phyloP scores from a whole-genome alignment of 1,140 invertebrate species.

The Matsumurasca onukii region DNA sequence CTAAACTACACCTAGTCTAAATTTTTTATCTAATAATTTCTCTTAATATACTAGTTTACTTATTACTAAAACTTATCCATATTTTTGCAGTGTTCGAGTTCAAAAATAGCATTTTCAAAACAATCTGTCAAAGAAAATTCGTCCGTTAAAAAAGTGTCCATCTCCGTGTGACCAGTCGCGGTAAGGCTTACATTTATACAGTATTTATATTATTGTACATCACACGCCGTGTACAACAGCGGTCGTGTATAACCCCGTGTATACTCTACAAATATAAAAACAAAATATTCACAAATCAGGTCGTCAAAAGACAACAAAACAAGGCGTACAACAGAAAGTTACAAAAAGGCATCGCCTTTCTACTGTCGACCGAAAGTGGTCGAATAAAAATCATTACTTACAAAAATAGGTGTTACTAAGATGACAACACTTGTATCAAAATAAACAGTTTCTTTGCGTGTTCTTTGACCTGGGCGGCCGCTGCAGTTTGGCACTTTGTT shows the following conservation, averaged over 20 bases:
- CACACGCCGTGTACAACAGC: neutral
- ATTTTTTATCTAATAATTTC: slow-evolving; percentile 12
- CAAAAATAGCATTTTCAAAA: slow-evolving; percentile 16
- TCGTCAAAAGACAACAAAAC: slow-evolving; percentile 24
- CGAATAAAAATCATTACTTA: slow-evolving; percentile 16
- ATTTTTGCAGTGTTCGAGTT: slow-evolving; percentile 1
- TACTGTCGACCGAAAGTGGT: neutral
- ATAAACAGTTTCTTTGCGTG: slow-evolving; percentile 18
- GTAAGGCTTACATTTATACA: slow-evolving; percentile 9
- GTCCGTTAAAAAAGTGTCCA: slow-evolving; percentile 20
- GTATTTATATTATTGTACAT: slow-evolving; percentile 13
- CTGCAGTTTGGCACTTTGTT: slow-evolving; percentile 22
- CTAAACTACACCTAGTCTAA: slow-evolving; percentile 11
- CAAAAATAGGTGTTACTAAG: slow-evolving; percentile 21
- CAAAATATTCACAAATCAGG: slow-evolving; percentile 27
- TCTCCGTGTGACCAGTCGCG: neutral
- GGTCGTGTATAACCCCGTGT: neutral
- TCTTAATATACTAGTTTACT: slow-evolving; percentile 22
- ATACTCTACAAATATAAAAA: slow-evolving; percentile 24
- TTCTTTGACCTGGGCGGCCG: neutral
- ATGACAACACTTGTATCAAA: slow-evolving; percentile 18
- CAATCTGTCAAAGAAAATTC: slow-evolving; percentile 12
- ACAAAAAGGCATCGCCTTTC: slow-evolving; percentile 24
- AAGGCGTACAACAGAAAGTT: slow-evolving; percentile 17
- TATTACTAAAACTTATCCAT: slow-evolving; percentile 11